Conservation (phyloP, 2,797 vertebrate species). For the Sphenodon punctatus region DNA sequence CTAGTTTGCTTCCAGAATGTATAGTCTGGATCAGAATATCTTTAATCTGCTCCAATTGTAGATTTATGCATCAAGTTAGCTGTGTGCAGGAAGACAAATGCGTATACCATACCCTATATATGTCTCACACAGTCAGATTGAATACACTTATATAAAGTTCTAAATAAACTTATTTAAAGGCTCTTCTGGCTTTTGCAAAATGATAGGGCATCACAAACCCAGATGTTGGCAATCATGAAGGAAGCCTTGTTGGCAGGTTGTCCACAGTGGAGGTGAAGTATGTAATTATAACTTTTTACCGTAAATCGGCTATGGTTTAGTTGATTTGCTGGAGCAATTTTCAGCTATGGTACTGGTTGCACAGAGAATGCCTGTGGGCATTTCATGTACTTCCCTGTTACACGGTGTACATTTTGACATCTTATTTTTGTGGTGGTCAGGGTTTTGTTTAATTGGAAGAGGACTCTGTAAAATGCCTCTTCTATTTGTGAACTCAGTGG, state of each 20-base stretch:
- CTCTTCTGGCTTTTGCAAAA: neutral
- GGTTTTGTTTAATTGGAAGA: neutral
- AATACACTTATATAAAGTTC: no score
- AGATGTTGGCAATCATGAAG: neutral
- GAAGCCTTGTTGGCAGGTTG: neutral
- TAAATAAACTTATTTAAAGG: no score
- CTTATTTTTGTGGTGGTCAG: neutral
- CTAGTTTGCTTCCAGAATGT: neutral
- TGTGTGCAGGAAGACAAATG: neutral
- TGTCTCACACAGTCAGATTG: neutral
- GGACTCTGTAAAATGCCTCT: neutral
- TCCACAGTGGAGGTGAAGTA: neutral
- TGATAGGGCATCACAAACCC: neutral
- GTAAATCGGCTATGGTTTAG: neutral
- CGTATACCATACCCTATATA: neutral
- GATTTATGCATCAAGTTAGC: neutral
- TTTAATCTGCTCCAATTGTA: neutral
- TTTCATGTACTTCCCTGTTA: neutral
- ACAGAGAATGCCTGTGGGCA: neutral
- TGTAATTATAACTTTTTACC: neutral
- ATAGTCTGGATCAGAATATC: neutral
- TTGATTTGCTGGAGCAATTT: neutral
- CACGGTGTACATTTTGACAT: neutral
- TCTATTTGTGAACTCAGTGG: neutral
- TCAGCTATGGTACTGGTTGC: neutral